A percentile compares a stretch with the other conserved stretches of the same genome.
Evolutionary conservation across 30 jellyfish, hydroid and myxozoan genomes (phyloP).

Genomic region (Pelagia noctiluca): DNA sequence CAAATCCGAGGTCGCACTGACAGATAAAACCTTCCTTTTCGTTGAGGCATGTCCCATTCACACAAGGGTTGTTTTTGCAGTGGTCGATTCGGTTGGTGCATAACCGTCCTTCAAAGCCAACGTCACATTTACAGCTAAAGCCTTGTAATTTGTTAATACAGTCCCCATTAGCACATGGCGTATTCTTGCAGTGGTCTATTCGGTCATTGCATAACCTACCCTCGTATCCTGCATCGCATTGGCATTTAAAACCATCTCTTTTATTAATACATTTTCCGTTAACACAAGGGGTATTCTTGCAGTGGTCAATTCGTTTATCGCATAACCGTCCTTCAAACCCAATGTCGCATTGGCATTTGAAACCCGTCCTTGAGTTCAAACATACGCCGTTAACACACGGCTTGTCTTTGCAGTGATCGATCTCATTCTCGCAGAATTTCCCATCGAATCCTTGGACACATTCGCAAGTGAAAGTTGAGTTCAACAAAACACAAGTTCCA

Average conservation of each 20-base stretch:
- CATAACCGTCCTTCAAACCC: slow-evolving; percentile 27
- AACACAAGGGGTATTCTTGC: slow-evolving; percentile 18
- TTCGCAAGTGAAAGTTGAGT: too few species aligned
- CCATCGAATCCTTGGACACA: slow-evolving; percentile 85
- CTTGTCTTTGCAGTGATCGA: slow-evolving; percentile 25
- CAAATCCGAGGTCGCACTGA: not conserved
- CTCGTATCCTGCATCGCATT: slow-evolving; percentile 4
- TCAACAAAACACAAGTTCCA: too few species aligned
- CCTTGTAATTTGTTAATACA: slow-evolving; percentile 10
- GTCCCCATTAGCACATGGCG: slow-evolving; percentile 23
- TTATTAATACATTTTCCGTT: slow-evolving; percentile 8
- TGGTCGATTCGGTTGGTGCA: slow-evolving; percentile 3
- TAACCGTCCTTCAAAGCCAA: slow-evolving; percentile 13
- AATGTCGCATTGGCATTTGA: slow-evolving; percentile 1
- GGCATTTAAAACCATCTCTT: not conserved
- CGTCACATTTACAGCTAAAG: slow-evolving; percentile 18
- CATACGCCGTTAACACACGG: slow-evolving; percentile 37
- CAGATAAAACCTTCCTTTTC: slow-evolving; percentile 1
- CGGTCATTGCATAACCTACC: slow-evolving; percentile 3
- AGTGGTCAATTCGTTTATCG: slow-evolving; percentile 29
- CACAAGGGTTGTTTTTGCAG: slow-evolving; percentile 23
- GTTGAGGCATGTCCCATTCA: slow-evolving; percentile 17
- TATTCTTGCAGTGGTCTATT: not conserved
- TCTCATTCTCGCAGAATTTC: slow-evolving; percentile 36
- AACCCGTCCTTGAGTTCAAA: not conserved